A percentile compares a stretch with the other conserved stretches of the same genome.
Conservation (phyloP, 2,888 invertebrate species). For the Pristionchus arcanus region DNA sequence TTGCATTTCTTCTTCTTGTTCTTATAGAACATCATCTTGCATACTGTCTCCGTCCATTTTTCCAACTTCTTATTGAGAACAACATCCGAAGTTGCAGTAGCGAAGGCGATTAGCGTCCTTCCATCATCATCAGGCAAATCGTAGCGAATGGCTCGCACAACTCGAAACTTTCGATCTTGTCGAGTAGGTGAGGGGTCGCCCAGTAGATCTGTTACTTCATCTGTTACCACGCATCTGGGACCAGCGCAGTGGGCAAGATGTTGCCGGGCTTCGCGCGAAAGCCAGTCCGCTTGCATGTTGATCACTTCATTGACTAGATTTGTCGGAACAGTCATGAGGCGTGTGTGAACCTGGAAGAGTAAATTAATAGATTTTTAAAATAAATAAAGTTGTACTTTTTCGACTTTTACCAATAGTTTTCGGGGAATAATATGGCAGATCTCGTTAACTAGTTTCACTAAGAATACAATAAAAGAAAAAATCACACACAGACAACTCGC, state of each 20-base stretch:
- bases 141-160: slow-evolving; percentile 33
- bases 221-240: neutral
- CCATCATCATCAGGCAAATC: slow-evolving; percentile 5
- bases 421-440: no score
- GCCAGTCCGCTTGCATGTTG: slow-evolving; percentile 37
- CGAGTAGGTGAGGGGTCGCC: slow-evolving; percentile 25
- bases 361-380: no score
- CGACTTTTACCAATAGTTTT: no score
- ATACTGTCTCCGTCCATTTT: neutral
- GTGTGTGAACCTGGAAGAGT: neutral
- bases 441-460: no score
- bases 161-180: slow-evolving; percentile 47
- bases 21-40: neutral
- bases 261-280: neutral
- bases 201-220: neutral
- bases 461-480: no score
- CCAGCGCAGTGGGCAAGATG: slow-evolving; percentile 50
- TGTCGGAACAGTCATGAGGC: slow-evolving; percentile 25
- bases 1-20: no score
- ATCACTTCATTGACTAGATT: neutral
- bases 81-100: neutral
- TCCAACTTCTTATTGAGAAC: neutral
- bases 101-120: slow-evolving; percentile 33
- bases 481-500: no score
- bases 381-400: no score